Base-by-base conservation (phyloP, 2,888 invertebrate species). In the Leptopilina drosophilae region DNA sequence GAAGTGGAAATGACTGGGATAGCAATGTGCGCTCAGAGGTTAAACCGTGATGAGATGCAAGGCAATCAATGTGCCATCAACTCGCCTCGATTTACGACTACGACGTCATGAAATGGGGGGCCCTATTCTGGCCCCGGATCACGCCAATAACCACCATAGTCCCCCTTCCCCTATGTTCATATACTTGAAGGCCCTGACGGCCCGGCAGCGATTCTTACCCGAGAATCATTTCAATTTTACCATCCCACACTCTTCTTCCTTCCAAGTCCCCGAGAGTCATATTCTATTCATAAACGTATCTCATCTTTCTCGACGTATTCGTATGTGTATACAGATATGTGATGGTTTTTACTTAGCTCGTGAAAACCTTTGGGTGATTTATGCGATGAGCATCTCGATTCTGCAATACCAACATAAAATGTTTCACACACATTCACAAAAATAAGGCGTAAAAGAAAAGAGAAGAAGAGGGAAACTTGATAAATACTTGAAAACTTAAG, bases 11-110 rank as follows among this genome's bases (percentile, higher is more conserved):
- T 79, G 64, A 62, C 20, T n/a, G 49, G 77, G 81, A 81, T 81
- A 79, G 79, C 78, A 33, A 77, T 49, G 75, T 49, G 75, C 77
- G 78, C 78, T 76, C 79, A 77, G 77, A 77, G 83, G 81, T 85
- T 84, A 79, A 49, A 85, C 79, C 81, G 82, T 85, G 88, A 89
- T 86, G 88, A 89, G 89, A 89, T 89, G 89, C 90, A 86, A 88
- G 89, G 90, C 90, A 90, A 90, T 90, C 90, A 90, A 90, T 90
- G 90, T 87, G 87, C 90, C 89, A 90, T 90, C 90, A 90, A 90
- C 89, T 90, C 87, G 85, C 87, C 87, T 90, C 90, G 89, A 90
- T 90, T 90, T 90, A 90, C 90, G 90, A 87, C 89, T 88, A 88
- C 88, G 86, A 87, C 89, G 88, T 90, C 88, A 87, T 88, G 89